Conservation (phyloP, 1,140 invertebrate genomes). For the Drosophila nebulosa region DNA sequence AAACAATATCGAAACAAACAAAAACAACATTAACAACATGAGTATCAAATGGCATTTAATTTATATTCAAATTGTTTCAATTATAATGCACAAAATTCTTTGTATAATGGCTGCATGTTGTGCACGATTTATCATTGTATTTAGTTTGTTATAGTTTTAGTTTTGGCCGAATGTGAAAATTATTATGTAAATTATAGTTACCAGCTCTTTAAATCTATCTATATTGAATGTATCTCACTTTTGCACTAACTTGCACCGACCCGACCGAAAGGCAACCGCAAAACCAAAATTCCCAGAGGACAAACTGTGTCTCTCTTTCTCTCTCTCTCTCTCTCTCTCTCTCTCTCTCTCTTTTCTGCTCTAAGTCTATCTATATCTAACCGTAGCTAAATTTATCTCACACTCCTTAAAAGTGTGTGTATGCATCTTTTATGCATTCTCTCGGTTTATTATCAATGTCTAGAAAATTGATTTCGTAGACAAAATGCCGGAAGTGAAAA, state of each 20-base stretch:
- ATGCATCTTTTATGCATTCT: background rate
- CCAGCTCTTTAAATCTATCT: constrained; percentile 26
- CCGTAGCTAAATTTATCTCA: background rate
- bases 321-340: background rate
- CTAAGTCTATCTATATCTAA: constrained; percentile 2
- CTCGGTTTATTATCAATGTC: constrained; percentile 30
- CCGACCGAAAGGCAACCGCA: constrained; percentile 35
- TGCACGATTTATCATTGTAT: constrained; percentile 43
- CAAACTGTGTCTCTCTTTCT: background rate
- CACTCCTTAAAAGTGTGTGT: constrained; percentile 5
- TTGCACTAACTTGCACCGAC: constrained; percentile 38
- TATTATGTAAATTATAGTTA: constrained; percentile 58
- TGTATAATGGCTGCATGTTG: constrained; percentile 30
- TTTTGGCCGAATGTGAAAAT: background rate
- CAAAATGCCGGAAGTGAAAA: constrained; percentile 45
- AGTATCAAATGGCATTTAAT: constrained; percentile 22
- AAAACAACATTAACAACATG: constrained; percentile 13
- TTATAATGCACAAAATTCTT: constrained; percentile 32
- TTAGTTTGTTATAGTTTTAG: constrained; percentile 41
- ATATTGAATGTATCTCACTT: constrained; percentile 5
- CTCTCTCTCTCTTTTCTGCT: background rate
- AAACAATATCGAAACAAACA: constrained; percentile 1
- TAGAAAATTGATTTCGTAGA: constrained; percentile 65
- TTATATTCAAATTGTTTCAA: constrained; percentile 27
- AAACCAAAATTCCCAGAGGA: constrained; percentile 45